A percentile compares a stretch with the other conserved stretches of the same genome.
phyloP scores from a whole-genome alignment of 2,797 vertebrate species.

The Hybognathus amarus region DNA sequence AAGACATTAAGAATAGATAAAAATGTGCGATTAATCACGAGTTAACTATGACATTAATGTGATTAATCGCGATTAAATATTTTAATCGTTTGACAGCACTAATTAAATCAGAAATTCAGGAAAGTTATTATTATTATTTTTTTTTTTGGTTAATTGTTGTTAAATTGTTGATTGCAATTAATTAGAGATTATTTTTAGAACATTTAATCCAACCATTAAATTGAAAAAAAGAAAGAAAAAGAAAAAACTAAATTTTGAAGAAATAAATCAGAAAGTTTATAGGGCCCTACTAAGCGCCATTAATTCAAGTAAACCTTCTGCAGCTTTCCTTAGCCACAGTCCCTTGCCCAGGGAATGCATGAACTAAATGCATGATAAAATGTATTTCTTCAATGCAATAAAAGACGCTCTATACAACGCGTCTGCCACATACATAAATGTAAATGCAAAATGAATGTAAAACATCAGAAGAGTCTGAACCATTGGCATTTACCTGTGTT shows the following conservation, averaged over 20 bases:
- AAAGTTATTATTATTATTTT: too few species aligned
- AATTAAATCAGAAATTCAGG: background rate
- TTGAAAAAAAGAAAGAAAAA: too few species aligned
- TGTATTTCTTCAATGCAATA: background rate
- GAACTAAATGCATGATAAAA: background rate
- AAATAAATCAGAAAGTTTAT: background rate
- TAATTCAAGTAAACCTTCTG: background rate
- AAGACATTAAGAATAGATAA: too few species aligned
- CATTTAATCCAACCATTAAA: too few species aligned
- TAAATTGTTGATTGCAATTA: too few species aligned
- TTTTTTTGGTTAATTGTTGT: too few species aligned
- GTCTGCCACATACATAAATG: background rate
- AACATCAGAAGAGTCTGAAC: background rate
- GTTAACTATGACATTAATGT: too few species aligned
- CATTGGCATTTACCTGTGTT: background rate
- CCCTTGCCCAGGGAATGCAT: background rate
- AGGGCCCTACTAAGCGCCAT: background rate
- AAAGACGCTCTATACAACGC: background rate
- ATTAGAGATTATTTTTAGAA: too few species aligned
- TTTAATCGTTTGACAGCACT: too few species aligned
- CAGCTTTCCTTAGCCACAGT: background rate
- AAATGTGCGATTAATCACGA: too few species aligned
- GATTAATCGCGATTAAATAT: too few species aligned
- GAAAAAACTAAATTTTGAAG: too few species aligned
- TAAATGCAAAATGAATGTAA: background rate